A percentile compares a stretch with the other conserved stretches of the same genome.
phyloP scores from a whole-genome alignment of 2,888 invertebrate species.

The Leucania comma region DNA sequence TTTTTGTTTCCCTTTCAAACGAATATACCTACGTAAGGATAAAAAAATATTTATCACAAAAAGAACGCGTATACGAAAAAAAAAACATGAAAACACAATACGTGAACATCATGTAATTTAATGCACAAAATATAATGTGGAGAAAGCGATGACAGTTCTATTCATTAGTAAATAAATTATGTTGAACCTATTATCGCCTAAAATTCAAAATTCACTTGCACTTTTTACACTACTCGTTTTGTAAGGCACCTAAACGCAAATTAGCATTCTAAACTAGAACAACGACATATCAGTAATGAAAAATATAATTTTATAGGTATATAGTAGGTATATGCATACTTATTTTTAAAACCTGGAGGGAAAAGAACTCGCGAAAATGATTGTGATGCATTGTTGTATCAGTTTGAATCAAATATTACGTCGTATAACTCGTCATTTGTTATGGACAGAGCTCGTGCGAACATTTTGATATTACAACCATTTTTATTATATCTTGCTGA shows the following conservation, averaged over 20 bases:
- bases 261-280: not conserved
- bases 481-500: conserved; percentile 47
- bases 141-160: not conserved
- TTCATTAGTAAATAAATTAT: not conserved
- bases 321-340: not conserved
- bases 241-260: not conserved
- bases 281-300: not conserved
- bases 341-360: not conserved
- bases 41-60: not conserved
- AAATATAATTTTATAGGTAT: not conserved
- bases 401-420: conserved; percentile 24
- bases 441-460: conserved; percentile 42
- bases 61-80: not conserved
- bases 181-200: not conserved
- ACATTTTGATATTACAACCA: conserved; percentile 32
- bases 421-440: conserved; percentile 53
- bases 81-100: conserved; percentile 1
- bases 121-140: conserved; percentile 13
- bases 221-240: conserved; percentile 7
- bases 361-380: conserved; percentile 6
- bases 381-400: conserved; percentile 27
- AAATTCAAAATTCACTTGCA: not conserved
- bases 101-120: not conserved
- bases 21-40: not conserved
- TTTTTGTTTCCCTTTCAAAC: not conserved